phyloP scores from a whole-genome alignment of 2,797 vertebrate species.

The Rhynchonycteris naso region DNA sequence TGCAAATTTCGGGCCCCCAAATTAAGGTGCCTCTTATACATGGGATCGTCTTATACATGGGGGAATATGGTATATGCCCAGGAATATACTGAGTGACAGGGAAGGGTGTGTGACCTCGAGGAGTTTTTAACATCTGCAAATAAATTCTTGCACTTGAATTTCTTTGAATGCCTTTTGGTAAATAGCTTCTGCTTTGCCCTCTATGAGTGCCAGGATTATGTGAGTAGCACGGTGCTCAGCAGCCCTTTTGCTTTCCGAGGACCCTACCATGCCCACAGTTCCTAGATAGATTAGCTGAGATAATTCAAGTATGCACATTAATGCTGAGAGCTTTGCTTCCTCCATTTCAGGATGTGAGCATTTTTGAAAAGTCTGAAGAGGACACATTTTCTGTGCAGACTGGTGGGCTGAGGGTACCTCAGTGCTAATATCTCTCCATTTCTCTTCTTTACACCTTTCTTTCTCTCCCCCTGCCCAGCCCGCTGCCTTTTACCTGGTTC shows the following conservation, averaged over 20 bases:
- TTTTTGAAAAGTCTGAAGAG: slow-evolving; percentile 56
- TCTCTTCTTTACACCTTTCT: slow-evolving; percentile 48
- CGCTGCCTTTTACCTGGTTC: slow-evolving; percentile 80
- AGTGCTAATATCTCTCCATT: slow-evolving; percentile 25
- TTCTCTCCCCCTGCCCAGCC: slow-evolving; percentile 60
- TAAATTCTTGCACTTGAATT: neutral
- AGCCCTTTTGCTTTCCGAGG: neutral
- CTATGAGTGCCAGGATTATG: neutral
- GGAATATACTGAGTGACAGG: neutral
- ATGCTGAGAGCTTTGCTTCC: neutral
- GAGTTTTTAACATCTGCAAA: neutral
- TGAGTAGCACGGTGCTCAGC: rapidly evolving
- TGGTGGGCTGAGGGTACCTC: neutral
- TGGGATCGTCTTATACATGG: too few species aligned
- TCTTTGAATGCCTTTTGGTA: neutral
- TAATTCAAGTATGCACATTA: neutral
- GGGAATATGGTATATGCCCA: neutral
- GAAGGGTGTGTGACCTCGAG: neutral
- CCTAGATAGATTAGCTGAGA: neutral
- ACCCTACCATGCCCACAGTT: rapidly evolving
- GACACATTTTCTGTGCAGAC: neutral
- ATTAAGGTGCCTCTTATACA: too few species aligned
- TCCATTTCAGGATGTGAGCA: neutral
- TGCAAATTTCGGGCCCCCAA: too few species aligned
- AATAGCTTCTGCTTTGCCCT: neutral